Base-by-base conservation (phyloP, 2,797 vertebrate species). In the Scolopax bukidnonensis region DNA sequence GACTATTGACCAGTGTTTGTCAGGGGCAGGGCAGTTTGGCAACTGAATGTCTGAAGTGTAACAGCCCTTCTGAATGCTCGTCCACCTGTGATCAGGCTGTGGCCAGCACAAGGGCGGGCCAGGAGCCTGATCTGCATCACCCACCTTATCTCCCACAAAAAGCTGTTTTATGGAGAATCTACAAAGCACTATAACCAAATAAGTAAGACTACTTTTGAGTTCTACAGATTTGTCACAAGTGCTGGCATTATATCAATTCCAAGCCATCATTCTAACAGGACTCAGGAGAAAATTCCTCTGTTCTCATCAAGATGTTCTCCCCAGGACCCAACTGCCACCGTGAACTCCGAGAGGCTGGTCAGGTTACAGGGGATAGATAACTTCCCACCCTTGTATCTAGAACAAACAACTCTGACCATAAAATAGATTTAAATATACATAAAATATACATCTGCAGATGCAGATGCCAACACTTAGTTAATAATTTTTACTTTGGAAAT, bases 391-490 rank as follows among this genome's bases (percentile, higher is more conserved):
- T 83, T 54, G 1, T 2, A 82, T 28, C 41, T 51, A 57, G 33
- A 90, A 74, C 12, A 92, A 74, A 60, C 19, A 84, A 48, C 53
- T 53, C 38, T 47, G 20, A 74, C 16, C 28, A 74, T 82, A 79
- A 82, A 84, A 33, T 14, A 23, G 27, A 94, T 93, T 93, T 90
- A 92, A 86, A 93, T 91, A 93, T 36, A 91, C 61, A 86, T 90
- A 82, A 81, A 85, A 54, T 36, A 6, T 36, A 36, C 36, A 36
- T 36, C 36, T 36, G 69, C 38, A 77, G 56, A 69, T 69, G 47
- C 45, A 93, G 65, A 54, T 87, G 87, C 83, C 94, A 86, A 41
- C 69, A 65, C 41, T 64, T 47, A 53, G 17, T 79, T 87, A 94
- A 85, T 85, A 3, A 59, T 68, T 76, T 73, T 80, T 60, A 57